These are phyloP conservation scores for Zygogramma bicolorata DNA, from an alignment of 2,888 invertebrate genomes.

Conservation along the genomic window DNA sequence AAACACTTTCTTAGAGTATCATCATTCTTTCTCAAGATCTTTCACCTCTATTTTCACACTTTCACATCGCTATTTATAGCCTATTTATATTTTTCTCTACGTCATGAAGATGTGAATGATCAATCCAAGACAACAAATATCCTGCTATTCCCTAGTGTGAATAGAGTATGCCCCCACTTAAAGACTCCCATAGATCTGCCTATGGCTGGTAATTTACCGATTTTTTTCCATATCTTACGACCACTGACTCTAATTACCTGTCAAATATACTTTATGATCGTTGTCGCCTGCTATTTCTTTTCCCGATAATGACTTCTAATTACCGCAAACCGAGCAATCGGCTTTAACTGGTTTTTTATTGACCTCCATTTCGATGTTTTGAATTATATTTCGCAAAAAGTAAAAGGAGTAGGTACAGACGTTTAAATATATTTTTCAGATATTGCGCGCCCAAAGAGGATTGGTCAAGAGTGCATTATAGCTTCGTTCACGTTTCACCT, in stretches of 20 bases:
- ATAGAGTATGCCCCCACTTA: not conserved
- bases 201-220: slow-evolving; percentile 40
- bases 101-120: no score
- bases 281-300: not conserved
- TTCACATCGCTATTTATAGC: no score
- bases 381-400: not conserved
- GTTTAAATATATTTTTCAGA: not conserved
- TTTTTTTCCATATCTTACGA: slow-evolving; percentile 1
- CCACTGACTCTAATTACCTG: not conserved
- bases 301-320: slow-evolving; percentile 1
- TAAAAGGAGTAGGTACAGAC: not conserved
- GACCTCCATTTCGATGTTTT: not conserved
- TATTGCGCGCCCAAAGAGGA: no score
- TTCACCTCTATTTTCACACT: no score
- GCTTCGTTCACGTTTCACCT: no score
- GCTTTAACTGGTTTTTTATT: slow-evolving; percentile 13
- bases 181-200: slow-evolving; percentile 18
- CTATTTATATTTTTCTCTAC: no score
- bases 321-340: not conserved
- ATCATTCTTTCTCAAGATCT: no score
- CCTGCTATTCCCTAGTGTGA: no score
- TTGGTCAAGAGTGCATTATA: no score
- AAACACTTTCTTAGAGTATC: no score
- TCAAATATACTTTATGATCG: slow-evolving; percentile 13
- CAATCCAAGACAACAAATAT: no score